Evolutionary conservation across 2,888 invertebrate species (phyloP).

Genomic region (Candidula unifasciata): DNA sequence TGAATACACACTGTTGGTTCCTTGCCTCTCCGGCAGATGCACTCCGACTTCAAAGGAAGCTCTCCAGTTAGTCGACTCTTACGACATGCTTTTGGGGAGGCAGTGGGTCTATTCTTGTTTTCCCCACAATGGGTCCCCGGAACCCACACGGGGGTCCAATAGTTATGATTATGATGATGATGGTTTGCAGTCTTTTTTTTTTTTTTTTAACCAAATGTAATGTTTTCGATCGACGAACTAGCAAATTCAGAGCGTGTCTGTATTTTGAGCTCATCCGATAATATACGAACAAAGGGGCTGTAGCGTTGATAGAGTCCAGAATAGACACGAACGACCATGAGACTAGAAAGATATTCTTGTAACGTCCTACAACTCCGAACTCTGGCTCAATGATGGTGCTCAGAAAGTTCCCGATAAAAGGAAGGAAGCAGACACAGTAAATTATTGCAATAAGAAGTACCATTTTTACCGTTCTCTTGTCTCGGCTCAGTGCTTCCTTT

Average conservation of each 20-base stretch:
- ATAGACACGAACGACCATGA: neutral
- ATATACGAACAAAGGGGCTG: neutral
- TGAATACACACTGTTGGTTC: too few species aligned
- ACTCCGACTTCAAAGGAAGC: too few species aligned
- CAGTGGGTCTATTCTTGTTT: too few species aligned
- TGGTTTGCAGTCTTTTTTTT: neutral
- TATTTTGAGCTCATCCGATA: neutral
- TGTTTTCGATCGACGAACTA: neutral
- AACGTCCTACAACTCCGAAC: neutral
- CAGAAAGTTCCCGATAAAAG: neutral
- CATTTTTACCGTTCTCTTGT: neutral
- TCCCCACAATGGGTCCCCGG: too few species aligned
- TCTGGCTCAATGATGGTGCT: neutral
- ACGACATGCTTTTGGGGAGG: too few species aligned
- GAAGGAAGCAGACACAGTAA: neutral
- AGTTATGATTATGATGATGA: too few species aligned
- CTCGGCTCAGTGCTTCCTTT: neutral
- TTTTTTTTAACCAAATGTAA: neutral
- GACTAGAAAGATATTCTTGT: neutral
- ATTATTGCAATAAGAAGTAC: neutral
- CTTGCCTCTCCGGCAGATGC: too few species aligned
- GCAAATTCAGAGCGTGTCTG: neutral
- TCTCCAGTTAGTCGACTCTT: too few species aligned
- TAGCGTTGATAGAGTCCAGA: neutral
- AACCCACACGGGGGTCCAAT: too few species aligned